Conservation (phyloP, 37 sponge, comb jelly and placozoan genomes). For the Chondrosia reniformis region DNA sequence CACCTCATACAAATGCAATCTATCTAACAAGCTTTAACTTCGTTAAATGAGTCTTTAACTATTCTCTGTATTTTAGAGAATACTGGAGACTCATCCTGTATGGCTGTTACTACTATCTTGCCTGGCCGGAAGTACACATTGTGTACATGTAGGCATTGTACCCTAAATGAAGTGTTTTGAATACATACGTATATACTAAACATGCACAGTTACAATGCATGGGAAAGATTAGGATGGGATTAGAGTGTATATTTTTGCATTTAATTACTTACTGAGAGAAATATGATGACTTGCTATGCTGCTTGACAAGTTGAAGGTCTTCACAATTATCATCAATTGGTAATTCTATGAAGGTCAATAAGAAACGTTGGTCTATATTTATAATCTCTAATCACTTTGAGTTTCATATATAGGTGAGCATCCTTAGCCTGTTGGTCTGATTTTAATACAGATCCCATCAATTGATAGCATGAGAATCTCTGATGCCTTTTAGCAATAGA, state of each 20-base stretch:
- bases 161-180: no score
- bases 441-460: background rate
- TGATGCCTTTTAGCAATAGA: constrained; percentile 2
- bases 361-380: no score
- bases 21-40: no score
- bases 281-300: background rate
- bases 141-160: background rate
- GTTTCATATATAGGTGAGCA: no score
- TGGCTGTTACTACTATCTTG: background rate
- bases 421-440: background rate
- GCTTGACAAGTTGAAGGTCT: background rate
- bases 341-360: background rate
- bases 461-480: background rate
- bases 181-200: no score
- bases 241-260: no score
- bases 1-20: no score
- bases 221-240: no score
- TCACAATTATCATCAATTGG: background rate
- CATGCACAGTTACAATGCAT: no score
- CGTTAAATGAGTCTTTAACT: background rate
- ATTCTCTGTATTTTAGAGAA: background rate
- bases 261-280: no score
- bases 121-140: background rate
- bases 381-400: no score
- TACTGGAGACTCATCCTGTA: background rate